Evolutionary conservation across 2,888 invertebrate species (phyloP).

Genomic region (Netelia virgata): DNA sequence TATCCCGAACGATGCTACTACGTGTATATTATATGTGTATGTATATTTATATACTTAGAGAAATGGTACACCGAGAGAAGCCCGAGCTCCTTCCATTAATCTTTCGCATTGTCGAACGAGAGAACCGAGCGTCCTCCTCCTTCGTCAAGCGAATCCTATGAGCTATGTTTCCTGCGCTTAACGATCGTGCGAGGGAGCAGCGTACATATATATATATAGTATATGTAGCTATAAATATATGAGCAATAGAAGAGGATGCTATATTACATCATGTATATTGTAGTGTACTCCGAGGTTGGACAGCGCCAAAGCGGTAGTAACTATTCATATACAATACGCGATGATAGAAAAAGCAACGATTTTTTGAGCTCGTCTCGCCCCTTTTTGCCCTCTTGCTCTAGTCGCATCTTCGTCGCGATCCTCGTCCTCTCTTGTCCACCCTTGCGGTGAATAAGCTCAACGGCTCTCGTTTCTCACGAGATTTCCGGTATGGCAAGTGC

Average conservation of each 20-base stretch:
- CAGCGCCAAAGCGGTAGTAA: constrained; percentile 57
- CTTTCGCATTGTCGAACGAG: constrained; percentile 68
- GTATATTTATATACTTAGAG: not conserved
- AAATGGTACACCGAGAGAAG: constrained; percentile 52
- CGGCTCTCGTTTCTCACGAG: constrained; percentile 70
- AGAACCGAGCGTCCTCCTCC: constrained; percentile 49
- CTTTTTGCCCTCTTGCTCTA: constrained; percentile 25
- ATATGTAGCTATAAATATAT: constrained; percentile 7
- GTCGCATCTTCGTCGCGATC: constrained; percentile 5
- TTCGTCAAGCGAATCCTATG: constrained; percentile 70
- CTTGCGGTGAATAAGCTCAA: constrained; percentile 18
- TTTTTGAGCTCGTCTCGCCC: constrained; percentile 5
- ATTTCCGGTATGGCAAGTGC: constrained; percentile 66
- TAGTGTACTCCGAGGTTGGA: not conserved
- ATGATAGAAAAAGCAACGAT: too few relatives aligned
- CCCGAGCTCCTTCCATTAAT: constrained; percentile 68
- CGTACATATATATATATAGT: constrained; percentile 5
- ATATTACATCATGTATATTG: constrained; percentile 39
- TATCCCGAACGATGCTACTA: not conserved
- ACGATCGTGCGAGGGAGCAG: constrained; percentile 66
- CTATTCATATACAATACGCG: constrained; percentile 42
- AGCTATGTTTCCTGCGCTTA: constrained; percentile 71
- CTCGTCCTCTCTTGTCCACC: constrained; percentile 35
- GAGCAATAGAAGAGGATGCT: constrained; percentile 25
- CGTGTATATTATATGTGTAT: constrained; percentile 7